Evolutionary conservation across 2,888 invertebrate species (phyloP), one percentile per base, ranked within the genome.

Genomic region (Eucera pruinosa): DNA sequence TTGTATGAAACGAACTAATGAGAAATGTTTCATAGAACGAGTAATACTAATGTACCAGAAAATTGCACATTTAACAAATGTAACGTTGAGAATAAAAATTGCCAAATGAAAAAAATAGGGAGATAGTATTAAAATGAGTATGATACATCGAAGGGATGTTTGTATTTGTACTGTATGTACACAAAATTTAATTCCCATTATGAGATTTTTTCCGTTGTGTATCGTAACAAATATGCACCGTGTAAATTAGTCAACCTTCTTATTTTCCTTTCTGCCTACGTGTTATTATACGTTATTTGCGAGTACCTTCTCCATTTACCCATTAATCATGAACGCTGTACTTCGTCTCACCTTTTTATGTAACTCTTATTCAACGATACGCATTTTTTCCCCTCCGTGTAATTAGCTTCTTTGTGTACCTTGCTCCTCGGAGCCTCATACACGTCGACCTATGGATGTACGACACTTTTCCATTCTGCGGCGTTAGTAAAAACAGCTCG

Each of bases 251-350:
- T 52, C 41, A 41, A 54, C 41, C 54, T 54, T 33, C 43, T 54
- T 41, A 15, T 20, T 50, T 50, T 30, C 20, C 9, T 25, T 5
- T 41, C 41, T 30, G 3, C 20, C 20, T 18, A 15, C 43, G 20
- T 33, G 43, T 33, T 54, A 43, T 33, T 47, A 18, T 36, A 30
- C 64, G 41, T 20, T 30, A 11, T 13, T 52, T 41, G 27, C 20
- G 27, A 2, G n/a, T 15, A 18, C 5, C 33, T 23, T 15, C 20
- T 64, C 52, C n/a, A 27, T 62, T 62, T 48, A 62, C 11, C 27
- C 62, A 52, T 64, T 64, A 64, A 62, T 62, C 50, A 62, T 62
- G 9, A 25, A 62, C 36, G 25, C 36, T 36, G 39, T 43, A 18
- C 62, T 27, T 15, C 2, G 60, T 39, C 15, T 23, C 23, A 36